These are phyloP conservation scores for Phortica magna DNA, from an alignment of 2,888 invertebrate species.

Conservation along the genomic window DNA sequence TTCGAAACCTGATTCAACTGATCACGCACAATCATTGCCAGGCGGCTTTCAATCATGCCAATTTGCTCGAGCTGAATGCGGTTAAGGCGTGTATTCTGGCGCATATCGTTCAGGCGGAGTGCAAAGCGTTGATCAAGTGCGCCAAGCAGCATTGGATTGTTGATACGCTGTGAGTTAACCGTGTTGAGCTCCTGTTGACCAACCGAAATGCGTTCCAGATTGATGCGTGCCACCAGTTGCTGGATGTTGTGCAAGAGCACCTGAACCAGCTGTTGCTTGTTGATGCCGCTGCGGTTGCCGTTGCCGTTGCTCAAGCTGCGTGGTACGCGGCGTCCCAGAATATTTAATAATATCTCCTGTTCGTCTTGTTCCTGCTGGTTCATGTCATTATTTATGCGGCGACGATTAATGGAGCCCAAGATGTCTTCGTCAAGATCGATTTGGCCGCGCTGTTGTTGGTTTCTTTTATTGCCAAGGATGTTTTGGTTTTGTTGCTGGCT, in stretches of 20 bases:
- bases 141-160: conserved; percentile 78
- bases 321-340: conserved; percentile 48
- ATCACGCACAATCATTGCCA: conserved; percentile 46
- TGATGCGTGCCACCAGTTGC: conserved; percentile 85
- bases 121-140: conserved; percentile 45
- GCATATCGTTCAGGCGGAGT: conserved; percentile 58
- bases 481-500: conserved; percentile 33
- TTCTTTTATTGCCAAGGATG: background rate
- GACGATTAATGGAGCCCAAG: conserved; percentile 38
- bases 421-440: background rate
- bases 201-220: conserved; percentile 85
- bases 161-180: conserved; percentile 79
- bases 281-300: conserved; percentile 57
- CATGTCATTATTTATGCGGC: conserved; percentile 35
- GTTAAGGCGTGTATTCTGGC: conserved; percentile 50
- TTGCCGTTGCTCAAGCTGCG: conserved; percentile 52
- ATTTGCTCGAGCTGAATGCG: conserved; percentile 52
- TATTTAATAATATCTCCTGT: background rate
- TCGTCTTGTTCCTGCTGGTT: conserved; percentile 34
- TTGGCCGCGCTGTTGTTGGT: conserved; percentile 3
- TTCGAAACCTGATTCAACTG: conserved; percentile 36
- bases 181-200: conserved; percentile 78
- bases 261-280: conserved; percentile 81
- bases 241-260: conserved; percentile 83
- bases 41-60: conserved; percentile 51